Evolutionary conservation across 2,113 vertebrate species (phyloP).

Genomic region (Rutilus rutilus): DNA sequence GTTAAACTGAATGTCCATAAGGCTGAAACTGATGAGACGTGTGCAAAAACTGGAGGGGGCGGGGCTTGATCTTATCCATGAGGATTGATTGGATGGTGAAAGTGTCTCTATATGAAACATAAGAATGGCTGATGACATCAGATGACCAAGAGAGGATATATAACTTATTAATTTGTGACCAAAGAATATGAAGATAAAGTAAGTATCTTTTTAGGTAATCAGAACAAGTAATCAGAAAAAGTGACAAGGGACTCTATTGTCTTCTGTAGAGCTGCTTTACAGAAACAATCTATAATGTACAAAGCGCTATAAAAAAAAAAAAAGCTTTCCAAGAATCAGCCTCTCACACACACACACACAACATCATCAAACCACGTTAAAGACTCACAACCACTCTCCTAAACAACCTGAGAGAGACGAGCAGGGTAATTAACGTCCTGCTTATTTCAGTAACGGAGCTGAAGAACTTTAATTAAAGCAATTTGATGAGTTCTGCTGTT

Average conservation of each 20-base stretch:
- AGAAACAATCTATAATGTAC: too few species aligned
- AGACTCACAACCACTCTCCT: neutral
- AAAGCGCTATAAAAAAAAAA: too few species aligned
- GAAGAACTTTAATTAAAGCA: neutral
- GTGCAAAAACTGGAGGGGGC: neutral
- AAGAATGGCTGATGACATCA: neutral
- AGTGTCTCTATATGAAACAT: neutral
- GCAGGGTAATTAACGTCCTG: constrained; percentile 7
- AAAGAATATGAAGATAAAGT: neutral
- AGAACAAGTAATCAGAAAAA: too few species aligned
- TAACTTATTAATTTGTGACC: neutral
- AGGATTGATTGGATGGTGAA: neutral
- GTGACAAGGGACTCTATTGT: too few species aligned
- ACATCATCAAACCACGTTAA: neutral
- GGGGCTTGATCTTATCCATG: neutral
- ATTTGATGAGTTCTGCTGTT: neutral
- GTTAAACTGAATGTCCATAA: too few species aligned
- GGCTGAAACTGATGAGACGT: too few species aligned
- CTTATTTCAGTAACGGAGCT: neutral
- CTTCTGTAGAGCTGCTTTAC: too few species aligned
- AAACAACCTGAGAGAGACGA: constrained; percentile 1
- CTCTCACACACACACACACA: neutral
- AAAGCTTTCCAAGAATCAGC: too few species aligned
- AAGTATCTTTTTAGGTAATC: too few species aligned
- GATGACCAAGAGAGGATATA: too few species aligned